Base-by-base conservation (phyloP, 2,113 vertebrate species). In the Tupaia tana region DNA sequence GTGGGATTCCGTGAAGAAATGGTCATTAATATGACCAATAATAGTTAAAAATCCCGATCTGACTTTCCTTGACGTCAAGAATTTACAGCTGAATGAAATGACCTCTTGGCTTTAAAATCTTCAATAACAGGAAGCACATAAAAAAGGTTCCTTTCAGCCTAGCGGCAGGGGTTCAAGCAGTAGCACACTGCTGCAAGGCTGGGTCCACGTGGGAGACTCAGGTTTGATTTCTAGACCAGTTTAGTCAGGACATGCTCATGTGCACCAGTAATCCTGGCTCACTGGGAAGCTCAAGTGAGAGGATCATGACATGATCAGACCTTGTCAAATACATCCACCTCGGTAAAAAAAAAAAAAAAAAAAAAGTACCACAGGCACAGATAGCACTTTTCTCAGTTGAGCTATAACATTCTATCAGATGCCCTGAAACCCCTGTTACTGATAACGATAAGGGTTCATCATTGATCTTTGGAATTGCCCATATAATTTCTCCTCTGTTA, bases 11-110 rank as follows among this genome's bases (percentile, higher is more conserved):
- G 18, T 63, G 25, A 95, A 80, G 29, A 16, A 75, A 61, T 75
- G 54, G 34, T 27, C 0, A 0, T 2, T 5, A 7, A 24, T 34
- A 61, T 81, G 54, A 29, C 29, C 0, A 0, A 1, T 6, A 7
- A 24, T 34, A 34, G n/a, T 80, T 89, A 75, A 70, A 25, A 64
- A 63, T 58, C 31, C 74, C 52, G 24, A 9, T 9, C 56, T 61
- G 91, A 79, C 43, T 93, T n/a, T 20, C 34, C 86, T 90, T 71
- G 63, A 52, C 73, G 27, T 86, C 31, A 86, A 52, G 63, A 67
- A 92, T 82, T 77, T 79, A 18, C 3, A 67, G 15, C 31, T 86
- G 54, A 73, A 12, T 59, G 19, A 12, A 83, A 34, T 58, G 64
- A 86, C 3, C 31, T 82, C 13, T 59, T 79, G 56, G 22, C 7